Conservation (phyloP, 2,113 vertebrate species). For the Perccottus glenii region DNA sequence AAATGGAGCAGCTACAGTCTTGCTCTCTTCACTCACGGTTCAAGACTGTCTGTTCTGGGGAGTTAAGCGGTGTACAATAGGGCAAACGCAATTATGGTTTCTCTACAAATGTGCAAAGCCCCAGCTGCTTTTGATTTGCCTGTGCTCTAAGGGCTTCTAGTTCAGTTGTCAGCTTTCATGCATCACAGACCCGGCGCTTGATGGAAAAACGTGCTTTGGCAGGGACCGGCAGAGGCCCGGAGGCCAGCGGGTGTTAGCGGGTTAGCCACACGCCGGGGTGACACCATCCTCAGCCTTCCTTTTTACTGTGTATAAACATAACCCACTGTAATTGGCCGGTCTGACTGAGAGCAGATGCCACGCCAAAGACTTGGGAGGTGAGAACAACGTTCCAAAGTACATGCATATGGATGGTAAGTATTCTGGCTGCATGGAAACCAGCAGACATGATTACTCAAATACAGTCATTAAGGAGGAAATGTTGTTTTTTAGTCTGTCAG, state of each 20-base stretch:
- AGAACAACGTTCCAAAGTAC: constrained; percentile 53
- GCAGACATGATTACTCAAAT: constrained; percentile 97
- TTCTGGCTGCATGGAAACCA: constrained; percentile 74
- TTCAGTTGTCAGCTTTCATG: constrained; percentile 78
- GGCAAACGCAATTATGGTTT: constrained; percentile 76
- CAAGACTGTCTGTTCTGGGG: constrained; percentile 25
- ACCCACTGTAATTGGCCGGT: constrained; percentile 54
- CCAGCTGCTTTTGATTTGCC: constrained; percentile 78
- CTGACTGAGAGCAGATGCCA: constrained; percentile 65
- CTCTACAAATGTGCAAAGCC: constrained; percentile 68
- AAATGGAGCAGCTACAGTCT: constrained; percentile 10
- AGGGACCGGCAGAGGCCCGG: constrained; percentile 53
- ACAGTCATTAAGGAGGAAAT: constrained; percentile 99
- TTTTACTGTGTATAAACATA: constrained; percentile 58
- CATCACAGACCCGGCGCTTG: constrained; percentile 65
- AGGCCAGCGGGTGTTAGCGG: constrained; percentile 56
- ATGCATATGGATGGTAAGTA: constrained; percentile 32
- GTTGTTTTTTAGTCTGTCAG: constrained; percentile 99
- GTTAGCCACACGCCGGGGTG: constrained; percentile 58
- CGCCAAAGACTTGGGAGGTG: constrained; percentile 64
- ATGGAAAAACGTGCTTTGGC: constrained; percentile 77
- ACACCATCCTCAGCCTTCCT: constrained; percentile 55
- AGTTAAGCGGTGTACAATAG: constrained; percentile 65
- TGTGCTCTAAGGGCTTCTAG: constrained; percentile 52
- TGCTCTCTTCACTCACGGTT: constrained; percentile 26